Evolutionary conservation across 2,113 vertebrate genomes (phyloP).

Genomic region (Gambusia affinis): DNA sequence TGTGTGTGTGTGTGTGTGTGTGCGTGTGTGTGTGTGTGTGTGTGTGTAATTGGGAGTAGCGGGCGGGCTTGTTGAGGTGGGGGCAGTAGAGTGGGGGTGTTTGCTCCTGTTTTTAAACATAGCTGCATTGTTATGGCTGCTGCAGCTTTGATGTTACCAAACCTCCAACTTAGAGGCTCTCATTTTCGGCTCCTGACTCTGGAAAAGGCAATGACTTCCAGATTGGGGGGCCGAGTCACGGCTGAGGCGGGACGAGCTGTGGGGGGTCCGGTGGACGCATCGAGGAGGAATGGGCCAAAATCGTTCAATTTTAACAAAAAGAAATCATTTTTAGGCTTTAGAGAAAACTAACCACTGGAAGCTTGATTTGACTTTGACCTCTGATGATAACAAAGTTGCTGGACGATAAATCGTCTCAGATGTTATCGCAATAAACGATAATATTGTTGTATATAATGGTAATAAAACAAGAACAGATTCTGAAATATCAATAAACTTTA

Average conservation of each 20-base stretch:
- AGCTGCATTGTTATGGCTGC: conserved; percentile 80
- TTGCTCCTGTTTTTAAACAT: conserved; percentile 79
- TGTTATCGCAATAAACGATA: too few species aligned
- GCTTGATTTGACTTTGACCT: too few species aligned
- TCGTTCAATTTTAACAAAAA: background rate
- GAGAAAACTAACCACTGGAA: background rate
- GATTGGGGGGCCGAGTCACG: conserved; percentile 65
- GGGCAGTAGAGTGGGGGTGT: conserved; percentile 30
- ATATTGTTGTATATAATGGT: too few species aligned
- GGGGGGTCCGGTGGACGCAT: conserved; percentile 17
- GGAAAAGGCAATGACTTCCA: conserved; percentile 77
- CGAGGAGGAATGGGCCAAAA: background rate
- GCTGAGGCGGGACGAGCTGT: conserved; percentile 32
- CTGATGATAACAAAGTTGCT: too few species aligned
- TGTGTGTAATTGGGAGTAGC: conserved; percentile 59
- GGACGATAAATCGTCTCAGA: too few species aligned
- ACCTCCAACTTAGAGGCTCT: conserved; percentile 79
- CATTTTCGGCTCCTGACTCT: conserved; percentile 75
- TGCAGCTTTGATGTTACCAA: conserved; percentile 80
- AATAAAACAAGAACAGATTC: too few species aligned
- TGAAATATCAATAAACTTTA: too few species aligned
- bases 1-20: conserved; percentile 23
- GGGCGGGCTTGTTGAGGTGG: conserved; percentile 39
- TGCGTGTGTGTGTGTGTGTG: conserved; percentile 31
- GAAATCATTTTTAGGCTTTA: background rate